Conservation (phyloP, 1,140 invertebrate genomes). For the Gonioctena quinquepunctata region DNA sequence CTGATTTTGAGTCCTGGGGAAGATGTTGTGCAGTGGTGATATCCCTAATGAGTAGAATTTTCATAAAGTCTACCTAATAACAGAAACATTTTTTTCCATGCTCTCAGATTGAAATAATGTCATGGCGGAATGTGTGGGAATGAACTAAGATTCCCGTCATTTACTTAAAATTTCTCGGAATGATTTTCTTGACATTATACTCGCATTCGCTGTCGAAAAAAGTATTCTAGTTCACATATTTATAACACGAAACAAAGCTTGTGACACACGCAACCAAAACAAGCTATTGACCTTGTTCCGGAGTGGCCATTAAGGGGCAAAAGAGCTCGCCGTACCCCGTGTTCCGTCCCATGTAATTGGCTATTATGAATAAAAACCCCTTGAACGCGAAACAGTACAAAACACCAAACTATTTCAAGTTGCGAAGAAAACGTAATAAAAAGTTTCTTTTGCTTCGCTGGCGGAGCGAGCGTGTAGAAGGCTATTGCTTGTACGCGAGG, state of each 20-base stretch:
- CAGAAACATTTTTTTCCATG: too few species aligned
- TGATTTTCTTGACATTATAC: too few species aligned
- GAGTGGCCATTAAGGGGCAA: background rate
- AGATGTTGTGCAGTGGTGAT: too few species aligned
- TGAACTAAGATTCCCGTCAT: too few species aligned
- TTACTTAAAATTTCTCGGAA: too few species aligned
- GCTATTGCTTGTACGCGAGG: background rate
- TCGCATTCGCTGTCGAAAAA: too few species aligned
- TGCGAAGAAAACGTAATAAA: conserved; percentile 28
- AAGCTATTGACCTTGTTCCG: background rate
- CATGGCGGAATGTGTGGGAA: too few species aligned
- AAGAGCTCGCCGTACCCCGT: conserved; percentile 11
- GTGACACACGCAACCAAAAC: background rate
- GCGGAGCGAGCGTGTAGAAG: conserved; percentile 4
- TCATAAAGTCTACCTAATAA: too few species aligned
- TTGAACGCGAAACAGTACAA: conserved; percentile 14
- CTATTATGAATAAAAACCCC: conserved; percentile 25
- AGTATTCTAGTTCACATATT: background rate
- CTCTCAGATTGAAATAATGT: too few species aligned
- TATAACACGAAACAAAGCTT: too few species aligned
- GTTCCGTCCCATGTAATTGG: conserved; percentile 29
- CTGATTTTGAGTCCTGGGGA: too few species aligned
- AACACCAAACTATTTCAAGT: conserved; percentile 21
- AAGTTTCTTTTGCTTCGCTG: conserved; percentile 29
- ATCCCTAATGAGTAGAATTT: too few species aligned